phyloP scores from a whole-genome alignment of 2,113 vertebrate genomes.

The Actenoides hombroni region DNA sequence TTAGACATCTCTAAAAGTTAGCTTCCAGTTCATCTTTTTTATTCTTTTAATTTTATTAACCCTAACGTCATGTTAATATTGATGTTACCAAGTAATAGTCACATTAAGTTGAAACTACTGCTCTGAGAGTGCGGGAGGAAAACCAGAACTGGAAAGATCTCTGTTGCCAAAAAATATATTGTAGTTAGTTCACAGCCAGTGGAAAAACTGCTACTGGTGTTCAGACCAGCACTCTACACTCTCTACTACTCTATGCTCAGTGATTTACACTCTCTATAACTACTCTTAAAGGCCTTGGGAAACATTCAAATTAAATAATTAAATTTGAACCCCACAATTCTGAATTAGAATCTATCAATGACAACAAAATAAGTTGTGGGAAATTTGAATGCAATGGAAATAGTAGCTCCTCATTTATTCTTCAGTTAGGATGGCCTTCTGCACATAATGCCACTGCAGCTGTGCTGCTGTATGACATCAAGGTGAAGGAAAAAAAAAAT shows the following conservation, averaged over 20 bases:
- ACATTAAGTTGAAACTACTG: not conserved
- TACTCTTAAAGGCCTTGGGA: not conserved
- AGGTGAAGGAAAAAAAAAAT: not conserved
- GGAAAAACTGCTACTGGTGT: not conserved
- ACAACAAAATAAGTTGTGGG: slow-evolving; percentile 34
- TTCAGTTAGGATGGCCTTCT: slow-evolving; percentile 43
- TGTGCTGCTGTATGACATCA: slow-evolving; percentile 37
- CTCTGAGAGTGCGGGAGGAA: not conserved
- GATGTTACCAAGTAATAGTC: not conserved
- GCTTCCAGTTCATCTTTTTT: not conserved
- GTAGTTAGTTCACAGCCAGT: not conserved
- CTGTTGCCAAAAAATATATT: not conserved
- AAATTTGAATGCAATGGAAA: slow-evolving; percentile 60
- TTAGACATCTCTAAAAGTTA: not conserved
- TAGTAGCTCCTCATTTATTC: slow-evolving; percentile 47
- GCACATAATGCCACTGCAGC: slow-evolving; percentile 39
- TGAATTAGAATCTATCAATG: slow-evolving; percentile 26
- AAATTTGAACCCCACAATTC: not conserved
- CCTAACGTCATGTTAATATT: not conserved
- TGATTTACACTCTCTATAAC: not conserved
- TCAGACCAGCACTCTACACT: not conserved
- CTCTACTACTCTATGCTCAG: not conserved
- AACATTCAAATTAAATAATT: not conserved
- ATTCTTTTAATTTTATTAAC: not conserved
- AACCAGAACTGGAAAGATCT: not conserved